Conservation (phyloP, 2,888 invertebrate genomes). For the Macaria notata region DNA sequence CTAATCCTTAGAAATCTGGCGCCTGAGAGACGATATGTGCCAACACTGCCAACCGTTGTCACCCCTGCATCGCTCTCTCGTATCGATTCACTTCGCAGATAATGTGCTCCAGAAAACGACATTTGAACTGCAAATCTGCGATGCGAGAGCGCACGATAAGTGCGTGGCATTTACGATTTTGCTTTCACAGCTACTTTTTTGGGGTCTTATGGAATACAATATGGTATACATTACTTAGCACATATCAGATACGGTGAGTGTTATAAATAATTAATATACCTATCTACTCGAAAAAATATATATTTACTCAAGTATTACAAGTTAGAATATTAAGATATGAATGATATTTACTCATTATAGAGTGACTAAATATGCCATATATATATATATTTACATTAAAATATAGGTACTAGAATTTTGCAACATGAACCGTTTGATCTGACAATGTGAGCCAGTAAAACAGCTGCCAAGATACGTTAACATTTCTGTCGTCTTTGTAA, state of each 20-base stretch:
- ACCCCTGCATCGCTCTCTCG: conserved; percentile 37
- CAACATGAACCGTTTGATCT: too few species aligned
- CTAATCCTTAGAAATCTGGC: conserved; percentile 45
- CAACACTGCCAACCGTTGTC: conserved; percentile 52
- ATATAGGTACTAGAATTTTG: too few species aligned
- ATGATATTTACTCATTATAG: too few species aligned
- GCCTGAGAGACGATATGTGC: conserved; percentile 53
- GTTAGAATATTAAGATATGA: too few species aligned
- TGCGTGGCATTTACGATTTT: neutral
- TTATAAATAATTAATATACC: too few species aligned
- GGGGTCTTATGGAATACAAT: neutral
- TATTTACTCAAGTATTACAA: too few species aligned
- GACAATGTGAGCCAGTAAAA: neutral
- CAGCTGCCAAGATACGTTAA: conserved; percentile 8
- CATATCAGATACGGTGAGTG: too few species aligned
- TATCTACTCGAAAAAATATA: too few species aligned
- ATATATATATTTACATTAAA: too few species aligned
- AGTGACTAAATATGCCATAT: too few species aligned
- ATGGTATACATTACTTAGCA: too few species aligned
- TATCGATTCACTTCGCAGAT: conserved; percentile 37
- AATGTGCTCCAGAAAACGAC: conserved; percentile 26
- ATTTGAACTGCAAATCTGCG: conserved; percentile 12
- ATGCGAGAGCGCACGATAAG: conserved; percentile 6
- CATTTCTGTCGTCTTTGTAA: conserved; percentile 5
- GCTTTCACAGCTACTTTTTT: neutral